A percentile compares a stretch with the other conserved stretches of the same genome.
phyloP scores from a whole-genome alignment of 2,888 invertebrate species.

The Encarsia formosa region DNA sequence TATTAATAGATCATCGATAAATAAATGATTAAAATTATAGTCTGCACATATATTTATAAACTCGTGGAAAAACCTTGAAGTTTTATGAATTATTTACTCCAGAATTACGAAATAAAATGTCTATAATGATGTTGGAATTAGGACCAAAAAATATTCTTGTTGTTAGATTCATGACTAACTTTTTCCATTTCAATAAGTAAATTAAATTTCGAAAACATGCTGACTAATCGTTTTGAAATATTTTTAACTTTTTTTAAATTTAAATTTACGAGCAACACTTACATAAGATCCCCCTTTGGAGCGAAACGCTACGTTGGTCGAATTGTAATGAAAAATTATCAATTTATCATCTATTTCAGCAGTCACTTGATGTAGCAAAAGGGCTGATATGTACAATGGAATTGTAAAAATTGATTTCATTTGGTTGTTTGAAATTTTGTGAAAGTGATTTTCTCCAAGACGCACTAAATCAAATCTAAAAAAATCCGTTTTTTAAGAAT shows the following conservation, averaged over 20 bases:
- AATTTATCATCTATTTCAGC: slow-evolving; percentile 38
- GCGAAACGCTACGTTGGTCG: slow-evolving; percentile 17
- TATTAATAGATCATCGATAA: too few species aligned
- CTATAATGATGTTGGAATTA: too few species aligned
- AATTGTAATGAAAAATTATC: slow-evolving; percentile 33
- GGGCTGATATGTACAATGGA: slow-evolving; percentile 41
- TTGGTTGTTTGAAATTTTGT: slow-evolving; percentile 38
- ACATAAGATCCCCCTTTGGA: slow-evolving; percentile 10
- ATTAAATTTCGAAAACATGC: neutral
- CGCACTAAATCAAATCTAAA: slow-evolving; percentile 44
- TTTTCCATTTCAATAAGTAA: too few species aligned
- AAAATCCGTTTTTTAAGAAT: neutral
- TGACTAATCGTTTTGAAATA: neutral
- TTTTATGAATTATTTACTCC: too few species aligned
- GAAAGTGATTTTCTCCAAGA: slow-evolving; percentile 37
- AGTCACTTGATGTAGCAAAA: slow-evolving; percentile 41
- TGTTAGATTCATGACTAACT: too few species aligned
- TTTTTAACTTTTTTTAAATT: too few species aligned
- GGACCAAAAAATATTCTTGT: too few species aligned
- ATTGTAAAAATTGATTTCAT: slow-evolving; percentile 38
- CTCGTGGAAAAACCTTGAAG: too few species aligned
- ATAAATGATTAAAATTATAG: too few species aligned
- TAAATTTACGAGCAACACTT: too few species aligned
- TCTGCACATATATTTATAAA: too few species aligned
- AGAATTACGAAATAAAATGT: too few species aligned